Conservation (phyloP, 1,140 invertebrate species). For the Heliothis subflexa region DNA sequence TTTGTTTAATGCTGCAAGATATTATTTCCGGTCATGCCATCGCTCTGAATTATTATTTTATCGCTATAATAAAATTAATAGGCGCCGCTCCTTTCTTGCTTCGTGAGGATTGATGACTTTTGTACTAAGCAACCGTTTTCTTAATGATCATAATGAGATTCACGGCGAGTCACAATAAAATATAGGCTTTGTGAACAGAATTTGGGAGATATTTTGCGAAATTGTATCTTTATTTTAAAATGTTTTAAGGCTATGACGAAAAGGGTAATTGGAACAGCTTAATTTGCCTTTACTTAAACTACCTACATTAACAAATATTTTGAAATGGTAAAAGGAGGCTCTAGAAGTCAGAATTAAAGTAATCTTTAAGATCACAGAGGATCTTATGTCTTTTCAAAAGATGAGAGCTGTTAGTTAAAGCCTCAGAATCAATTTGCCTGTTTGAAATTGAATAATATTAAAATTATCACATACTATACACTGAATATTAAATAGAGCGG, state of each 20-base stretch:
- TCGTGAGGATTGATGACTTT: constrained; percentile 40
- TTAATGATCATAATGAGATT: constrained; percentile 41
- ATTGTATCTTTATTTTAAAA: not conserved
- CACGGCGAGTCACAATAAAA: constrained; percentile 3
- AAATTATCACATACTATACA: too few species aligned
- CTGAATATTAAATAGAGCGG: too few species aligned
- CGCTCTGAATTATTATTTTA: constrained; percentile 67
- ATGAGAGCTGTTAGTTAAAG: too few species aligned
- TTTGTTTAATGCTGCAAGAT: constrained; percentile 73
- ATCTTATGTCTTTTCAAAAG: too few species aligned
- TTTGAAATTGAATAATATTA: too few species aligned
- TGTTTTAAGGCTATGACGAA: not conserved
- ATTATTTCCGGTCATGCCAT: constrained; percentile 82
- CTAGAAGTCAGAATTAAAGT: too few species aligned
- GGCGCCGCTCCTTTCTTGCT: constrained; percentile 44
- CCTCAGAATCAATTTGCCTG: too few species aligned
- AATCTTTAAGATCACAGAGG: too few species aligned
- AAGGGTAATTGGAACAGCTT: not conserved
- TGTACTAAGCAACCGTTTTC: constrained; percentile 35
- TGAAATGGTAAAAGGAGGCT: too few species aligned
- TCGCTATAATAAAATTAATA: constrained; percentile 64
- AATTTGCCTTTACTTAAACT: too few species aligned
- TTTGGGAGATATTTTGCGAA: constrained; percentile 10
- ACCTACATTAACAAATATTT: not conserved
- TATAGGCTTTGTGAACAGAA: constrained; percentile 12